Evolutionary conservation across 1,140 invertebrate species (phyloP).

Genomic region (Limonius californicus): DNA sequence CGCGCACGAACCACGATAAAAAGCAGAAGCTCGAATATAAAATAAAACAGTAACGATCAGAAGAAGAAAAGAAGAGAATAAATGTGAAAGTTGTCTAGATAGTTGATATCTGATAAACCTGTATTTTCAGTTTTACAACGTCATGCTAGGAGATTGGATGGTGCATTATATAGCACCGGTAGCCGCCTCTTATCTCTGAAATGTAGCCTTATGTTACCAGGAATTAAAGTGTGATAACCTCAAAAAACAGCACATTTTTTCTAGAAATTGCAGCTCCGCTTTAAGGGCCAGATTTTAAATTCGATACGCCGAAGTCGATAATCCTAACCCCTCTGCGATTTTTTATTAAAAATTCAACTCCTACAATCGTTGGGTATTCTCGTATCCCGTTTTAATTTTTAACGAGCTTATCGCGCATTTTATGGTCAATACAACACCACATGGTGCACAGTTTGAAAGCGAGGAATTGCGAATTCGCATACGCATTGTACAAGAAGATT

Average conservation of each 20-base stretch:
- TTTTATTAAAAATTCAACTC: not conserved
- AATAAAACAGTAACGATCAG: slow-evolving; percentile 17
- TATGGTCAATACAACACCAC: not conserved
- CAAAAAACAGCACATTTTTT: not conserved
- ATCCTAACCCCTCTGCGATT: not conserved
- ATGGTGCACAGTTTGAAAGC: not conserved
- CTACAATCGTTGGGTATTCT: not conserved
- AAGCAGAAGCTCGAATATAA: slow-evolving; percentile 17
- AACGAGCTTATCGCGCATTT: not conserved
- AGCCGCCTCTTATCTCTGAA: not conserved
- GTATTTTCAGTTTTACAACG: slow-evolving; percentile 21
- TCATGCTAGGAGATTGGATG: slow-evolving; percentile 20
- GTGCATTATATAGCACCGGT: not conserved
- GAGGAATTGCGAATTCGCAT: not conserved
- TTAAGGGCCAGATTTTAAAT: not conserved
- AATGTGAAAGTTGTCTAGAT: slow-evolving; percentile 8
- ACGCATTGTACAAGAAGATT: too few species aligned
- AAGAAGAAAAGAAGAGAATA: slow-evolving; percentile 8
- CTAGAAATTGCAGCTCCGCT: not conserved
- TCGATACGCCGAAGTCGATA: not conserved
- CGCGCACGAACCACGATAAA: slow-evolving; percentile 4
- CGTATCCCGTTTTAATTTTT: not conserved
- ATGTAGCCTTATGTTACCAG: not conserved
- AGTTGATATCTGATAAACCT: slow-evolving; percentile 23
- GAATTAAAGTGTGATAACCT: not conserved